Base-by-base conservation (phyloP, 1,140 invertebrate genomes). In the Ooceraea biroi region DNA sequence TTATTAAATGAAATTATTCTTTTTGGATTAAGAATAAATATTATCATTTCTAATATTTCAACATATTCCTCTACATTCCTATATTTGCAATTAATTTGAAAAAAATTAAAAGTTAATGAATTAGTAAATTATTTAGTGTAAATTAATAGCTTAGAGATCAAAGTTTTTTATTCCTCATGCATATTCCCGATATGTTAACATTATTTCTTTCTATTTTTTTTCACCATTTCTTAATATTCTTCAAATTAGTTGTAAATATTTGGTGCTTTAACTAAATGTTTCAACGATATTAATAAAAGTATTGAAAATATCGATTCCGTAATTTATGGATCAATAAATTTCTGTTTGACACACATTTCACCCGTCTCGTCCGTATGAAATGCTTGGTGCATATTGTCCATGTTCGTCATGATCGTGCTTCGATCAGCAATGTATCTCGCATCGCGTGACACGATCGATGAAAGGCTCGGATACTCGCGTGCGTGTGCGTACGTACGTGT, bases 361-460 rank as follows among this genome's bases (percentile, higher is more conserved):
- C 17, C 25, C 30, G 36, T 73, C 71, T 73, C 48, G 19, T n/a
- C 2, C n/a, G 3, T 17, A 61, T 25, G 17, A 44, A 4, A 25
- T 7, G 12, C 63, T 68, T 17, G 11, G 60, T 19, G 46, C 41
- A 10, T 17, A 61, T 27, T 48, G 27, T 36, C 25, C 11, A 25
- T n/a, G 25, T 60, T 48, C 41, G 71, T 46, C 17, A 22, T 63
- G 27, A 27, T 58, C 27, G 27, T 46, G 17, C 44, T 46, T 65
- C 50, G 50, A 52, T 52, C 60, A 19, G 8, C 41, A 17, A 17
- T 30, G 44, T 25, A 68, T 27, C 30, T 57, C 22, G 60, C 44
- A 65, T 83, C 73, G 82, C 72, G 60, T 83, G 82, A 55, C 82
- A 46, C 55, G 60, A 14, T 7, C 76, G 57, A 77, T 48, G 82